Evolutionary conservation across 2,888 invertebrate species (phyloP), one percentile per base, ranked within the genome.

Genomic region (Palloptera scutellata): DNA sequence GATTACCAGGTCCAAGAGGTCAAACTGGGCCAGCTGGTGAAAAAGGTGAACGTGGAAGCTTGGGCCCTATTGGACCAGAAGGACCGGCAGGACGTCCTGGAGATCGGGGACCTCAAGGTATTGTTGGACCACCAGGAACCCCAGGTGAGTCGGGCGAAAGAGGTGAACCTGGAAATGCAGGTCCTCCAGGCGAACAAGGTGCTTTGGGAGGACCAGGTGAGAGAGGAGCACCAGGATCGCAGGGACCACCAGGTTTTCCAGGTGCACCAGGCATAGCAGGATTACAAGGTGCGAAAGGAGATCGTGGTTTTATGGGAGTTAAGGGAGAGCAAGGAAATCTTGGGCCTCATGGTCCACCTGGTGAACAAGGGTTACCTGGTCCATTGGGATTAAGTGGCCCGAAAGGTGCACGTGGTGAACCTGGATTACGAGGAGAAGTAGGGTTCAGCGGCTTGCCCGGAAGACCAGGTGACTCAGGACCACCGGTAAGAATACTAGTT

Each of bases 121-220:
- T 88, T 15, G 83, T 91, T 20, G 94, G 94, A 4, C 90, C 91
- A 0, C 86, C 88, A 0, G 94, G 94, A 1, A 90, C 92, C 1
- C 92, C 92, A 0, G 94, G 94, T 15, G 94, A 94, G 83, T 90
- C 92, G 57, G 94, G 91, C 0, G 93, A 93, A 82, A 86, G 93
- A 77, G 93, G 94, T 19, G 93, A 93, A 76, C 87, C 91, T 0
- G 94, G 94, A 3, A 85, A 88, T 6, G 89, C 92, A 0, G 94
- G 94, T 1, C 83, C 88, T 1, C 87, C 90, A 8, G 92, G 92
- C 45, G 92, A 92, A 76, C 81, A 87, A 13, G 94, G 94, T 1
- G 90, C 93, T n/a, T 84, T 88, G 1, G 94, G 94, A 0, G 87
- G 88, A 1, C 88, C 90, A 1, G 94, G 94, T 48, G 93, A 93